phyloP scores from a whole-genome alignment of 1,140 invertebrate genomes.

The Vanessa atalanta region DNA sequence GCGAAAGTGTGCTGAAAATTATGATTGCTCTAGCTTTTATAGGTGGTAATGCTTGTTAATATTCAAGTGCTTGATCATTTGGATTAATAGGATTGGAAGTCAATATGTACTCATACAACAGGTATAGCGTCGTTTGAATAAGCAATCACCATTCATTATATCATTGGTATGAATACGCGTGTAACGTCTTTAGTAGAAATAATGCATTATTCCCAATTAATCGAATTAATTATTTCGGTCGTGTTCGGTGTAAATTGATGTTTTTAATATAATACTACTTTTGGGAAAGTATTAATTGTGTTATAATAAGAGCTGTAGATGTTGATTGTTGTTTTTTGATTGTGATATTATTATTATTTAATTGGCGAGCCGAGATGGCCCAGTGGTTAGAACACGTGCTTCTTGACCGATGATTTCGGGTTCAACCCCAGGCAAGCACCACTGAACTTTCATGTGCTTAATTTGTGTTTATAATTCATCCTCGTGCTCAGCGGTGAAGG shows the following conservation, averaged over 20 bases:
- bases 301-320: too few species aligned
- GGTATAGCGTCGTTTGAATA: background rate
- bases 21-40: constrained; percentile 3
- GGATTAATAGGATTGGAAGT: background rate
- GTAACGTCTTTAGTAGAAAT: background rate
- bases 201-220: background rate
- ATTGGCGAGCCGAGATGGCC: too few species aligned
- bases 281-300: too few species aligned
- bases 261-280: background rate
- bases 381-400: too few species aligned
- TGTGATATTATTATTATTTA: too few species aligned
- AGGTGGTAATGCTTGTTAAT: background rate
- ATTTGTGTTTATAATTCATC: too few species aligned
- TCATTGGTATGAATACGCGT: background rate
- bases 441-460: too few species aligned
- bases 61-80: constrained; percentile 6
- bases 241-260: background rate
- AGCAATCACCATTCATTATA: background rate
- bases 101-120: background rate
- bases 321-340: too few species aligned
- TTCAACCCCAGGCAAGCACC: too few species aligned
- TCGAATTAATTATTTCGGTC: background rate
- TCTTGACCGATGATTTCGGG: too few species aligned
- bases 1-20: background rate
- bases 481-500: too few species aligned